phyloP scores from a whole-genome alignment of 2,113 vertebrate genomes.

The Cheilinus undulatus region DNA sequence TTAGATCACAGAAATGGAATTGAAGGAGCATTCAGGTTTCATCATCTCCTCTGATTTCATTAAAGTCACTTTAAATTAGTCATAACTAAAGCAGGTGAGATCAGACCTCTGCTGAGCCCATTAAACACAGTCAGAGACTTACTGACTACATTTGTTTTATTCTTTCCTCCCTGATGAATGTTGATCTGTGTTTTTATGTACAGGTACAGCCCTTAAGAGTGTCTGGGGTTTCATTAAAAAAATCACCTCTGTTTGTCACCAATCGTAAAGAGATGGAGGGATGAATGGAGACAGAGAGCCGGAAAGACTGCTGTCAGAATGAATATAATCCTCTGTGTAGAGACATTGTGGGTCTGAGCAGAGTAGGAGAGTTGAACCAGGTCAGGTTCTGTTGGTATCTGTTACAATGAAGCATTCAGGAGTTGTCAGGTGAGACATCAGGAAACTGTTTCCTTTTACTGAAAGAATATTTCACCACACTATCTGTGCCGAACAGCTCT shows the following conservation, averaged over 20 bases:
- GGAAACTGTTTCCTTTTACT: constrained; percentile 47
- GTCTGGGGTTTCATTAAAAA: constrained; percentile 35
- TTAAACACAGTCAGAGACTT: constrained; percentile 27
- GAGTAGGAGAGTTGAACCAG: constrained; percentile 39
- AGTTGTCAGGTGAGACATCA: constrained; percentile 54
- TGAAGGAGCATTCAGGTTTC: too few relatives aligned
- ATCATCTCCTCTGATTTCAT: too few relatives aligned
- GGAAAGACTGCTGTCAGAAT: constrained; percentile 53
- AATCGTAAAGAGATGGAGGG: constrained; percentile 34
- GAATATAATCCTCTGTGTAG: too few relatives aligned
- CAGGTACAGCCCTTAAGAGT: constrained; percentile 29
- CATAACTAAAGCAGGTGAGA: too few relatives aligned
- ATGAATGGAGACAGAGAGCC: constrained; percentile 44
- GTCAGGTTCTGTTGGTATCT: constrained; percentile 16
- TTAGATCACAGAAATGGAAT: too few relatives aligned
- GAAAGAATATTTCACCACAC: constrained; percentile 58
- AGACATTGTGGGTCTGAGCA: constrained; percentile 45
- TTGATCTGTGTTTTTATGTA: constrained; percentile 45
- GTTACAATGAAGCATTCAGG: constrained; percentile 59
- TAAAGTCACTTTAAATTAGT: too few relatives aligned
- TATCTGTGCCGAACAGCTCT: constrained; percentile 15
- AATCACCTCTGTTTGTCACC: constrained; percentile 54
- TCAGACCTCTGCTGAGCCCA: too few relatives aligned
- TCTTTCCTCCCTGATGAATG: constrained; percentile 25
- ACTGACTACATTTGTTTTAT: neutral